Percentiles rank a stretch among this genome's conserved stretches.
Evolutionary conservation across 1,140 invertebrate genomes (phyloP).

Genomic region (Notospermus geniculatus): DNA sequence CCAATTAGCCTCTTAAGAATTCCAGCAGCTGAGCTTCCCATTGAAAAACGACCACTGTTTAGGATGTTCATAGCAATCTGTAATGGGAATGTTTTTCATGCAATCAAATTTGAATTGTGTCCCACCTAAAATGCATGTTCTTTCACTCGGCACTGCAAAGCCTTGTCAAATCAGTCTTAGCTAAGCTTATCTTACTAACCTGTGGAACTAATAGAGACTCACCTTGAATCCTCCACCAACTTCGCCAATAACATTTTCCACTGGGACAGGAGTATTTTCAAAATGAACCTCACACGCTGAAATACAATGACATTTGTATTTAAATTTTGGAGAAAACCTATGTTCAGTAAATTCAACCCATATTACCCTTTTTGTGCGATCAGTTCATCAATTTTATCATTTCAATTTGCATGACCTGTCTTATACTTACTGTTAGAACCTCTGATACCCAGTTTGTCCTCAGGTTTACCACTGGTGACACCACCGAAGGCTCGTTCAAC

Average conservation of each 20-base stretch:
- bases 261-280: slow-evolving; percentile 68
- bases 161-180: neutral
- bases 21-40: slow-evolving; percentile 65
- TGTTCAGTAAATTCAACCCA: no score
- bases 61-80: slow-evolving; percentile 96
- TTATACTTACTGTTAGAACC: slow-evolving; percentile 82
- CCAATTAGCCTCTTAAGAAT: slow-evolving; percentile 47
- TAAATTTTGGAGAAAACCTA: no score
- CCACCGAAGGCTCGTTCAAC: slow-evolving; percentile 94
- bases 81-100: slow-evolving; percentile 7
- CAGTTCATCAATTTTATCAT: no score
- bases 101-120: neutral
- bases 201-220: slow-evolving; percentile 5
- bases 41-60: slow-evolving; percentile 98
- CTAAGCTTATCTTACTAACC: neutral
- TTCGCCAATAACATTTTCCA: slow-evolving; percentile 89
- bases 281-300: slow-evolving; percentile 53
- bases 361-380: no score
- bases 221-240: slow-evolving; percentile 95
- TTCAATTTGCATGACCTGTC: no score
- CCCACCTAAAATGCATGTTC: neutral
- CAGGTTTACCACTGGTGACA: slow-evolving; percentile 84
- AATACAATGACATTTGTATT: no score
- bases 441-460: slow-evolving; percentile 99
- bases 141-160: neutral